Base-by-base conservation (phyloP, 2,113 vertebrate genomes). In the Paracanthobrama guichenoti region DNA sequence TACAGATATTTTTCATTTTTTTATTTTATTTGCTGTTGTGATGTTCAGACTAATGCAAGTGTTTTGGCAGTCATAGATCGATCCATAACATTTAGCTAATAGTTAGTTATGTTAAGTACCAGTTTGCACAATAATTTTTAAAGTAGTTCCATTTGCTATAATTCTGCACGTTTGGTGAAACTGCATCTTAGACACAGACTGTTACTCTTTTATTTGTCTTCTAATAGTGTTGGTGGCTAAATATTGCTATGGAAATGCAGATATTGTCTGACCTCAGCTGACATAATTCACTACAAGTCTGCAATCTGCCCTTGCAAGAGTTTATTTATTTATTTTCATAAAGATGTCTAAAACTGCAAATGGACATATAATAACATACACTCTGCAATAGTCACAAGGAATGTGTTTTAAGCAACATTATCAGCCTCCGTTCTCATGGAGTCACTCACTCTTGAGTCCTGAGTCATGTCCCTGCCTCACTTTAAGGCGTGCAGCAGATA, bases 391-490 rank as follows among this genome's bases (percentile, higher is more conserved):
- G 67, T 42, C 42, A 9, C n/a, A 48, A 26, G 13, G 71, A 26
- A 48, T 46, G 71, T 50, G 39, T 74, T 74, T 74, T 46, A 48
- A 74, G 6, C n/a, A 20, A 24, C 73, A 75, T 53, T 75, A 53
- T 75, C 53, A 60, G 53, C 73, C 50, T 76, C 26, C 26, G 12
- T 72, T 72, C 69, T 44, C 22, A 22, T 44, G 39, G 20, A 46
- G 42, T 46, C 69, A 72, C 22, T 78, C 53, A 78, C 77, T 79
- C 14, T 79, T 62, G 59, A 62, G 46, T 35, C 77, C 16, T 31
- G 73, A 75, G 66, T 57, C 28, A 4, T 72, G 67, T 26, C 66
- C n/a, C 24, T 11, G 31, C 31, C 1, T 35, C 35, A 44, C 26
- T 42, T 73, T 28, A 18, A 35, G n/a, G 31, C 35, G 11, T 13